Base-by-base conservation (phyloP, 2,888 invertebrate species). In the Spisula solida region DNA sequence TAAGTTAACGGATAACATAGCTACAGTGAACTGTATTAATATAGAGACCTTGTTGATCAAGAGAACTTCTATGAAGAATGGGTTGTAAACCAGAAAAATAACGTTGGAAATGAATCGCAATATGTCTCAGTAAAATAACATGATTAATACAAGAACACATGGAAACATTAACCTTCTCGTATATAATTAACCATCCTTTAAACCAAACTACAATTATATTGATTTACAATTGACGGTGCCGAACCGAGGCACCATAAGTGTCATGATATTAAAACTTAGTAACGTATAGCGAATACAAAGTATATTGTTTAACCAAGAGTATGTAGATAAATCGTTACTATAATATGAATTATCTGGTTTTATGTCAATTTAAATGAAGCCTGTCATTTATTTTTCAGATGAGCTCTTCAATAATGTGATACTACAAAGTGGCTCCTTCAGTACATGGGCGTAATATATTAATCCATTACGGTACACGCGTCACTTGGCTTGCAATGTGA, bases 391-490 rank as follows among this genome's bases (percentile, higher is more conserved):
- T 29, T 16, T 85, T 90, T 81, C 88, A 89, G 90, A 89, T 56
- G 82, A 25, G 82, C 81, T 92, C n/a, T 95, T 96, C 91, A 98
- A 98, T 96, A 97, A 99, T 87, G 98, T 98, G 18, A 98, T 99
- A 95, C 97, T 99, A 89, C 98, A 99, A 98, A 98, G 99, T 90
- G 98, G 99, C 2, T 98, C 96, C 12, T 89, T 96, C 66, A 95
- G 95, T 86, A 94, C 95, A 0, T 96, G 96, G 96, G 95, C 96
- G 0, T 92, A 95, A 48, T 95, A 95, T 18, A 93, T 95, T 20
- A 94, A 96, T 87, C 96, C 96, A 8, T 89, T 94, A 0, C 89
- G 94, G 78, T 96, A 95, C 90, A 95, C 96, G 18, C 92, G 94
- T 75, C 90, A 95, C 60, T 89, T 96, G 47, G 96, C 96, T 8